Base-by-base conservation (phyloP, 2,888 invertebrate genomes). In the Helobdella robusta region DNA sequence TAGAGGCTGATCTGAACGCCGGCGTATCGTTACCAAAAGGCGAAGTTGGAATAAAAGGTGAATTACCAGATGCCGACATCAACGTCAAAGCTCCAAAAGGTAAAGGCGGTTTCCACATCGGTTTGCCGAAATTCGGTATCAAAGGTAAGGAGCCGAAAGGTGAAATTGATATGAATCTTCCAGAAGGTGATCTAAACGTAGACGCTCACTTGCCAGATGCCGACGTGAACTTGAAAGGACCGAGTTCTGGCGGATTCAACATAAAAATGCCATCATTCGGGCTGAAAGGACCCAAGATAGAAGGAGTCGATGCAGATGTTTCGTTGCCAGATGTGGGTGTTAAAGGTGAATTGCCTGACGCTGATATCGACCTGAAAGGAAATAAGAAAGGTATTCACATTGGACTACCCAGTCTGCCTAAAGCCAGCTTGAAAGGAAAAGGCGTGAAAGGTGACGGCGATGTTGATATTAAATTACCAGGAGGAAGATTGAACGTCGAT, bases 271-370 rank as follows among this genome's bases (percentile, higher is more conserved):
- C 64, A 15, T 23, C 35, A 30, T 59, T 64, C 44, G 64, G 58
- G 4, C n/a, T 64, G 3, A 58, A 64, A 40, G 64, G 58, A 1
- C 56, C 56, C 56, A 59, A 32, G n/a, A 56, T 59, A 20, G 59
- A 58, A 25, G 64, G 58, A 5, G 64, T 40, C 44, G 64, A 34
- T 5, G 64, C 56, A 28, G 61, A n/a, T n/a, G n/a, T n/a, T n/a
- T n/a, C n/a, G n/a, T 23, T 61, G 2, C 61, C 61, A 5, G 40
- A 64, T 36, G 5, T 34, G 1, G 58, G 58, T 50, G 2, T 64
- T 18, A 46, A 64, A n/a, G 64, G 36, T n/a, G 28, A 40, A 11
- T 58, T 64, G n/a, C 64, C 64, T 23, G 65, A 65, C n/a, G 65
- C 65, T 28, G 64, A 64, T 25, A 28, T 64, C 34, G 56, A 64